Percentiles rank a stretch among this genome's conserved stretches.
phyloP scores from a whole-genome alignment of 1,140 invertebrate species.

The Phocides pigmalion region DNA sequence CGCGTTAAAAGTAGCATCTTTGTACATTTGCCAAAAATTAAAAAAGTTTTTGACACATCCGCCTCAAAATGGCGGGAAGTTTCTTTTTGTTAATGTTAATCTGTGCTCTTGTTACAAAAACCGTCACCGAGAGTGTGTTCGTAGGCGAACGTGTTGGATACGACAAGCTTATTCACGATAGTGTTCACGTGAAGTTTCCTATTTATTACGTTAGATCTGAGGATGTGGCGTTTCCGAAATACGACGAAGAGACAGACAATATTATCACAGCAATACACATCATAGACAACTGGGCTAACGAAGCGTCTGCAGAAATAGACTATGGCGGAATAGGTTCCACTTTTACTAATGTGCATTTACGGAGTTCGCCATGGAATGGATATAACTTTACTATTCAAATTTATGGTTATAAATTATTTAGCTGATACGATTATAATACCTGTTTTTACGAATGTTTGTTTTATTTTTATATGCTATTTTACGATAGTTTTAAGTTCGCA shows the following conservation, averaged over 20 bases:
- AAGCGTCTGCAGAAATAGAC: slow-evolving; percentile 47
- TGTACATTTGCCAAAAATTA: slow-evolving; percentile 8
- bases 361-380: slow-evolving; percentile 49
- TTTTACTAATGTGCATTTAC: slow-evolving; percentile 52
- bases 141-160: slow-evolving; percentile 37
- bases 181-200: slow-evolving; percentile 49
- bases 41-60: slow-evolving; percentile 1
- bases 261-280: slow-evolving; percentile 47
- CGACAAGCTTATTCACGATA: slow-evolving; percentile 48
- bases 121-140: slow-evolving; percentile 41
- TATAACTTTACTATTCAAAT: slow-evolving; percentile 58
- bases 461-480: not conserved
- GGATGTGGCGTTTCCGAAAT: slow-evolving; percentile 56
- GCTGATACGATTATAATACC: not conserved
- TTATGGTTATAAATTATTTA: slow-evolving; percentile 44
- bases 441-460: not conserved
- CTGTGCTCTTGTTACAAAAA: slow-evolving; percentile 3
- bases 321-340: slow-evolving; percentile 52
- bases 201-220: slow-evolving; percentile 41
- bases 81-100: not conserved
- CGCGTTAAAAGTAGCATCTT: not conserved
- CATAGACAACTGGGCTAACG: slow-evolving; percentile 43
- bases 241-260: slow-evolving; percentile 48
- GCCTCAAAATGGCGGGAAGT: slow-evolving; percentile 4
- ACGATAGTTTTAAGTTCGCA: not conserved